A percentile compares a stretch with the other conserved stretches of the same genome.
Evolutionary conservation across 2,113 vertebrate genomes (phyloP).

Genomic region (Bos javanicus): DNA sequence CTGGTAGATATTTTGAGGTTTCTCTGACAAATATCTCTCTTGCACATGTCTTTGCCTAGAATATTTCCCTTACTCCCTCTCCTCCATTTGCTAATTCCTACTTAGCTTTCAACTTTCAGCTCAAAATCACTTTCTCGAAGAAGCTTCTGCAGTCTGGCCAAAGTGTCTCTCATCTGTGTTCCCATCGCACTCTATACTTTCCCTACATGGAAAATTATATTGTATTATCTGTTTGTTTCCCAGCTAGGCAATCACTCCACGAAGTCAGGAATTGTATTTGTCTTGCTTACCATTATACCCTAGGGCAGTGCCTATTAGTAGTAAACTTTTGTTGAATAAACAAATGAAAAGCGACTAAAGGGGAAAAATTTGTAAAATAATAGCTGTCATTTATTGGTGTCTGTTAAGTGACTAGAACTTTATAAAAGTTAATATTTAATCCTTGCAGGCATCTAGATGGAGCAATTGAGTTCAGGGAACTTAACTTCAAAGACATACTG

Average conservation of each 20-base stretch:
- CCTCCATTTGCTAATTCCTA: neutral
- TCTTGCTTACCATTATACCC: neutral
- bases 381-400: neutral
- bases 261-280: neutral
- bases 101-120: neutral
- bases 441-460: neutral
- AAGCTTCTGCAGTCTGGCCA: neutral
- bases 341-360: neutral
- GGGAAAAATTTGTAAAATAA: neutral
- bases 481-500: neutral
- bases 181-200: neutral
- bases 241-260: neutral
- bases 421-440: constrained; percentile 61
- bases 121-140: neutral
- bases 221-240: neutral
- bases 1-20: constrained; percentile 18
- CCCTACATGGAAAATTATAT: neutral
- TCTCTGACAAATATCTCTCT: neutral
- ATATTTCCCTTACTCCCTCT: neutral
- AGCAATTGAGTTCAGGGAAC: constrained; percentile 41
- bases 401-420: constrained; percentile 2
- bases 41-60: neutral
- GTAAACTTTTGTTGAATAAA: constrained; percentile 6
- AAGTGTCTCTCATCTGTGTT: neutral
- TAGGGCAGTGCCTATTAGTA: neutral